These are phyloP conservation scores for human DNA, from an alignment of 2,113 vertebrate genomes.

Conservation along the genomic window DNA sequence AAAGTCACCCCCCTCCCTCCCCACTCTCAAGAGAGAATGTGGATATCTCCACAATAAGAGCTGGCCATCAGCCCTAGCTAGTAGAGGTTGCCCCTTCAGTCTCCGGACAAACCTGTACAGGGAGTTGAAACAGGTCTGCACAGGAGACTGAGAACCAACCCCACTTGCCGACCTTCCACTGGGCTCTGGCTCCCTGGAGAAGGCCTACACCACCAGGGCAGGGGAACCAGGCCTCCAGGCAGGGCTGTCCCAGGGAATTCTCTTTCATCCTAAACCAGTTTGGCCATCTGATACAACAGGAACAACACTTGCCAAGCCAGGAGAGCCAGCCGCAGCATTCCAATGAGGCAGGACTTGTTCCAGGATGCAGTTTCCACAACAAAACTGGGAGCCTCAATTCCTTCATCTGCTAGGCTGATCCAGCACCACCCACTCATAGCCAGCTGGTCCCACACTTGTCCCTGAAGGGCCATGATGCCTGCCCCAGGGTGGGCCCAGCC, in stretches of 20 bases:
- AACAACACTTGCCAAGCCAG: neutral
- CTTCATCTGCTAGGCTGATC: neutral
- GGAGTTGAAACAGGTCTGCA: neutral
- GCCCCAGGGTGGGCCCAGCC: neutral
- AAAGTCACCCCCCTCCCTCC: neutral
- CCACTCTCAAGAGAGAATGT: neutral
- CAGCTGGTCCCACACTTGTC: neutral
- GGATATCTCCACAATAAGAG: neutral
- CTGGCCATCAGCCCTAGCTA: neutral
- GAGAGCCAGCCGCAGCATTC: neutral
- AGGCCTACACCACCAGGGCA: neutral
- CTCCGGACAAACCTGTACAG: neutral
- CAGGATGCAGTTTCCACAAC: slow-evolving; percentile 35
- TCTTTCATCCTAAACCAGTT: slow-evolving; percentile 38
- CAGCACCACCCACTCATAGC: neutral
- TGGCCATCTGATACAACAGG: neutral
- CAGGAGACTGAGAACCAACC: neutral
- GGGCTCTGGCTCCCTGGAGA: neutral
- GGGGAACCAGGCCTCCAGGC: neutral
- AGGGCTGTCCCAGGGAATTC: neutral
- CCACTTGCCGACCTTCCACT: neutral
- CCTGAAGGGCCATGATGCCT: neutral
- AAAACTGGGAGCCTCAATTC: neutral
- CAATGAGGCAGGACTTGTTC: neutral
- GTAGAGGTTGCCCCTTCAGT: neutral